Conservation (phyloP, 2,888 invertebrate genomes). For the Amphipyra tragopoginis region DNA sequence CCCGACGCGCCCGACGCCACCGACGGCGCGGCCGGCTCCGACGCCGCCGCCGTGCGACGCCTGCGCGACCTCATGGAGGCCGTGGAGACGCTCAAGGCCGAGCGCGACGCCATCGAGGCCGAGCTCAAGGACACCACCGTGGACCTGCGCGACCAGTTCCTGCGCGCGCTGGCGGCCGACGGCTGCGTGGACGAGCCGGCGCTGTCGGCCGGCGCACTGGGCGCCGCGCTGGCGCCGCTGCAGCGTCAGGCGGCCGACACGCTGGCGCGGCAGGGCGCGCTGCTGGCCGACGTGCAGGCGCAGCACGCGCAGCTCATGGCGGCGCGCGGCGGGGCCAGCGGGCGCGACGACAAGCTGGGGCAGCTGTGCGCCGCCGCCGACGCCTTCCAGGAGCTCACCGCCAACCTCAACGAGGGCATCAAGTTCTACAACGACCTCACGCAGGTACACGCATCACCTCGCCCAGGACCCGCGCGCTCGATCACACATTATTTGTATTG, state of each 20-base stretch:
- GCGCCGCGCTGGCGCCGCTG: conserved; percentile 92
- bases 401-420: conserved; percentile 98
- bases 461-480: too few species aligned
- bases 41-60: conserved; percentile 91
- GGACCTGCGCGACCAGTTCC: conserved; percentile 87
- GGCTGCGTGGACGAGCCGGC: conserved; percentile 96
- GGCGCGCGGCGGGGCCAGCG: conserved; percentile 91
- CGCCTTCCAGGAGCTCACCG: conserved; percentile 96
- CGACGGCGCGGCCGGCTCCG: conserved; percentile 52
- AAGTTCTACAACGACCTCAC: conserved; percentile 98
- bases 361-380: conserved; percentile 97
- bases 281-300: conserved; percentile 59
- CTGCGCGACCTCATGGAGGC: conserved; percentile 94
- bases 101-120: conserved; percentile 94
- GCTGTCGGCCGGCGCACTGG: conserved; percentile 95
- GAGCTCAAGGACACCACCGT: conserved; percentile 92
- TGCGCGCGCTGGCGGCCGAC: conserved; percentile 93
- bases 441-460: conserved; percentile 84
- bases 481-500: too few species aligned
- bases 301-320: conserved; percentile 88
- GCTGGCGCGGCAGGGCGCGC: conserved; percentile 87
- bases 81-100: conserved; percentile 96
- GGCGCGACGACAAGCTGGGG: conserved; percentile 94
- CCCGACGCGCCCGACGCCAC: conserved; percentile 92
- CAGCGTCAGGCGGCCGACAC: conserved; percentile 86